phyloP scores from a whole-genome alignment of 2,888 invertebrate species.

The Phyllotreta cruciferae region DNA sequence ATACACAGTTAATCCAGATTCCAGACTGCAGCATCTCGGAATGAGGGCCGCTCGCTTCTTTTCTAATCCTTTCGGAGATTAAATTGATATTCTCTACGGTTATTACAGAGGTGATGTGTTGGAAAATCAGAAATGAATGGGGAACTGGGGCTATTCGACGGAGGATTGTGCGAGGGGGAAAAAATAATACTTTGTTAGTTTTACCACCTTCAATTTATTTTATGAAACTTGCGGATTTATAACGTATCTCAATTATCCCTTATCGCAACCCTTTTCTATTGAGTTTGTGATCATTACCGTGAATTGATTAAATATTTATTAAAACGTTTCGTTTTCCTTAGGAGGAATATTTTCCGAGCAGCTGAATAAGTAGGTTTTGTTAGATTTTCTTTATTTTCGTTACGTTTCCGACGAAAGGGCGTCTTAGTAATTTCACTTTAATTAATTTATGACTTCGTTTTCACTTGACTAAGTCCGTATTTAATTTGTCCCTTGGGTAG shows the following conservation, averaged over 20 bases:
- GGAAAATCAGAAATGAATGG: slow-evolving; percentile 27
- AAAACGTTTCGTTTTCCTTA: too few relatives aligned
- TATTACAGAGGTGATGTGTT: slow-evolving; percentile 30
- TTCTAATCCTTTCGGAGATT: slow-evolving; percentile 35
- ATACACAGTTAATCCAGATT: slow-evolving; percentile 35
- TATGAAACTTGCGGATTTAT: not conserved
- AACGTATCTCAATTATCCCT: too few relatives aligned
- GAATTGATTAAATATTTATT: too few relatives aligned
- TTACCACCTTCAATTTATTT: not conserved
- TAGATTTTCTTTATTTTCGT: not conserved
- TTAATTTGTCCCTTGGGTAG: slow-evolving; percentile 21
- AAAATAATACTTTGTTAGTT: not conserved
- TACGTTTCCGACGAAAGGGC: not conserved
- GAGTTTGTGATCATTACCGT: too few relatives aligned
- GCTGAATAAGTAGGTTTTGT: too few relatives aligned
- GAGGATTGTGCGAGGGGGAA: not conserved
- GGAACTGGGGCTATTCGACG: slow-evolving; percentile 14
- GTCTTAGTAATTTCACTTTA: slow-evolving; percentile 18
- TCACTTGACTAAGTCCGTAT: slow-evolving; percentile 26
- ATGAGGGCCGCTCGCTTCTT: slow-evolving; percentile 29
- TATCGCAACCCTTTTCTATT: too few relatives aligned
- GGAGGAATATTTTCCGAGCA: too few relatives aligned
- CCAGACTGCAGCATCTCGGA: slow-evolving; percentile 31
- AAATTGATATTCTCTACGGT: slow-evolving; percentile 35
- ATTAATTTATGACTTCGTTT: slow-evolving; percentile 27